Evolutionary conservation across 2,888 invertebrate species (phyloP).

Genomic region (Palloptera scutellata): DNA sequence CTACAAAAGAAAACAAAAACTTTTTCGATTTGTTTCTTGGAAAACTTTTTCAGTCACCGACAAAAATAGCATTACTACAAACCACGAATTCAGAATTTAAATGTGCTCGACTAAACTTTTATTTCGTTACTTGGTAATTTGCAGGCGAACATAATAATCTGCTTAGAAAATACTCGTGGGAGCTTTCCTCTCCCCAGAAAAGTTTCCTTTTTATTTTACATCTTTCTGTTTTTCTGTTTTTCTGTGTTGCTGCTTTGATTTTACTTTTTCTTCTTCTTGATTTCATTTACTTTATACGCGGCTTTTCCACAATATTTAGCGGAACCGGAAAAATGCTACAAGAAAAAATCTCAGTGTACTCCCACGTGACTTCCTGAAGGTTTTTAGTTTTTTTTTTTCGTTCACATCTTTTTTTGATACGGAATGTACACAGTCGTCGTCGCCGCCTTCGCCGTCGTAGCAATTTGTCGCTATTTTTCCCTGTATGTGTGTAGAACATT

Average conservation of each 20-base stretch:
- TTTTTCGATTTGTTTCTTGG: no score
- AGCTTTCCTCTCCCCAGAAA: neutral
- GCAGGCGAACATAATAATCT: slow-evolving; percentile 17
- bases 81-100: no score
- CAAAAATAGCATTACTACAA: no score
- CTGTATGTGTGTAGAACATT: neutral
- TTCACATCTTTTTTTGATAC: neutral
- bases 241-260: neutral
- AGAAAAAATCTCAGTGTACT: neutral
- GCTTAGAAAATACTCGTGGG: slow-evolving; percentile 20
- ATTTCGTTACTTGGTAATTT: no score
- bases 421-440: neutral
- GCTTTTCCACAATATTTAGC: neutral
- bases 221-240: neutral
- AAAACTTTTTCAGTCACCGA: no score
- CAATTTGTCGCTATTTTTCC: slow-evolving; percentile 22
- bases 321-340: slow-evolving; percentile 4
- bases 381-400: neutral
- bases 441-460: neutral
- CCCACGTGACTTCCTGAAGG: slow-evolving; percentile 7
- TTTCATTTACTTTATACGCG: neutral
- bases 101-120: no score
- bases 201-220: neutral
- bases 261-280: neutral
- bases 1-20: no score